These are phyloP conservation scores for Zhuqinia jingwanae DNA, from an alignment of 2,888 invertebrate species.

Conservation along the genomic window DNA sequence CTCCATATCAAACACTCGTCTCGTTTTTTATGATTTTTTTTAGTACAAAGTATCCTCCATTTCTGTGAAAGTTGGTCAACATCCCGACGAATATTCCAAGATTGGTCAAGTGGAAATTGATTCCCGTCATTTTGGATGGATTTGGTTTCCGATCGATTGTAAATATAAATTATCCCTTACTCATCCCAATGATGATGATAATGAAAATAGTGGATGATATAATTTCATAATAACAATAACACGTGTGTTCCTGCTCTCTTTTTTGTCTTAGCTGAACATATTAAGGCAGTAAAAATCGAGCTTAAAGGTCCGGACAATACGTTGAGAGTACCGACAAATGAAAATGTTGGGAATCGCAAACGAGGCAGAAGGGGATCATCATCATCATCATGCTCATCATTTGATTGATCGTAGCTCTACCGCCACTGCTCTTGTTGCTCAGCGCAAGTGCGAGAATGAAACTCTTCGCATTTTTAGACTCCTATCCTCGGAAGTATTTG, in stretches of 20 bases:
- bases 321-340: slow-evolving; percentile 92
- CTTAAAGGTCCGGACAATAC: slow-evolving; percentile 95
- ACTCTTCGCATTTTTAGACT: slow-evolving; percentile 95
- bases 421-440: slow-evolving; percentile 86
- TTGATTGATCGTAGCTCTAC: slow-evolving; percentile 79
- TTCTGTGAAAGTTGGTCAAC: slow-evolving; percentile 91
- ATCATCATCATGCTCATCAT: too few species aligned
- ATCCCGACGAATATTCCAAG: slow-evolving; percentile 90
- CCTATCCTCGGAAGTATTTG: slow-evolving; percentile 96
- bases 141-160: slow-evolving; percentile 91
- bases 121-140: slow-evolving; percentile 92
- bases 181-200: not conserved
- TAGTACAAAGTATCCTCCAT: slow-evolving; percentile 94
- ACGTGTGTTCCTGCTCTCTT: slow-evolving; percentile 34
- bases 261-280: slow-evolving; percentile 74
- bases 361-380: slow-evolving; percentile 83
- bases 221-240: too few species aligned
- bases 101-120: slow-evolving; percentile 93
- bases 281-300: slow-evolving; percentile 87
- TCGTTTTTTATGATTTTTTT: slow-evolving; percentile 48
- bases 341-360: slow-evolving; percentile 84
- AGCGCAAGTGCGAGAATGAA: slow-evolving; percentile 93
- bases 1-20: too few species aligned
- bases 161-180: slow-evolving; percentile 80
- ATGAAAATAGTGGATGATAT: too few species aligned